Evolutionary conservation across 2,888 invertebrate genomes (phyloP), one percentile per base, ranked within the genome.

Genomic region (Cecidostiba fungosa): DNA sequence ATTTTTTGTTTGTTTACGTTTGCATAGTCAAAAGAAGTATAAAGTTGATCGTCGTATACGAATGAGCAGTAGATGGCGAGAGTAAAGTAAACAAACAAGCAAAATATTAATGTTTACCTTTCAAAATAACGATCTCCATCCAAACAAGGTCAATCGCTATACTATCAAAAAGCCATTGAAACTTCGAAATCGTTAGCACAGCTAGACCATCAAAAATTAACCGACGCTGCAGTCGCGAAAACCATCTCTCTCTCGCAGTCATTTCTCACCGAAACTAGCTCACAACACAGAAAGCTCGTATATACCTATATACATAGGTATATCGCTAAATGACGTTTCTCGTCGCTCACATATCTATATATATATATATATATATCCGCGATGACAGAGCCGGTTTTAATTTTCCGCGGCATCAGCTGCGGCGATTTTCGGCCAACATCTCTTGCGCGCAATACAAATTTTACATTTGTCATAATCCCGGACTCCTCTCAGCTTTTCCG

Each of bases 331-430:
- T 23, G 39, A 77, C 62, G 23, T 54, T 29, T 76, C n/a, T n/a
- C n/a, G n/a, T 23, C 76, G 6, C 29, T 14, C 19, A 29, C 47
- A 1, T 1, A n/a, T 10, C 0, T 10, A 29, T 16, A 29, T 3
- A 14, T 5, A n/a, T 10, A 3, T 10, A n/a, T 10, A 3, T 10
- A 29, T 16, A 29, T 3, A 14, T 5, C 23, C 19, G n/a, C 66
- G 69, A 70, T 70, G 69, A 50, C 50, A 32, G 32, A 69, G 19
- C 5, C 14, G 32, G 29, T 69, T 79, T 79, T 79, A 50, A 79
- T 79, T 79, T 69, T 69, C 70, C 70, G 29, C 70, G 29, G 19
- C n/a, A 29, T 29, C 3, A 29, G 23, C 36, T 23, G 66, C 19
- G 8, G 32, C 36, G 23, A 77, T 77, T 59, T 59, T 66, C 19